Percentiles rank a stretch among this genome's conserved stretches.
phyloP scores from a whole-genome alignment of 2,113 vertebrate species.

The Danio rerio region GRCz12tu NC_133178.1:59550501-59551000 shows the following conservation, averaged over 20 bases:
- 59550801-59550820: slow-evolving; percentile 32
- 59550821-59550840: slow-evolving; percentile 64
- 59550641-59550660: neutral
- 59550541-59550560: neutral
- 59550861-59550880: slow-evolving; percentile 67
- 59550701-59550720: neutral
- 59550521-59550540: neutral
- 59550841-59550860: slow-evolving; percentile 65
- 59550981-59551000: slow-evolving; percentile 23
- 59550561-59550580: neutral
- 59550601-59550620: too few species aligned
- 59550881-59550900: slow-evolving; percentile 70
- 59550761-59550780: neutral
- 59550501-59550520: too few species aligned
- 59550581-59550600: neutral
- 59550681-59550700: neutral
- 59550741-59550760: slow-evolving; percentile 14
- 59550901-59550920: slow-evolving; percentile 64
- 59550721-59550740: slow-evolving; percentile 5
- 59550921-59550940: slow-evolving; percentile 74
- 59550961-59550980: slow-evolving; percentile 63
- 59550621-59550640: neutral
- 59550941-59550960: slow-evolving; percentile 70
- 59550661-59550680: neutral
- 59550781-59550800: neutral